Base-by-base conservation (phyloP, 2,888 invertebrate species). In the Encarsia formosa region DNA sequence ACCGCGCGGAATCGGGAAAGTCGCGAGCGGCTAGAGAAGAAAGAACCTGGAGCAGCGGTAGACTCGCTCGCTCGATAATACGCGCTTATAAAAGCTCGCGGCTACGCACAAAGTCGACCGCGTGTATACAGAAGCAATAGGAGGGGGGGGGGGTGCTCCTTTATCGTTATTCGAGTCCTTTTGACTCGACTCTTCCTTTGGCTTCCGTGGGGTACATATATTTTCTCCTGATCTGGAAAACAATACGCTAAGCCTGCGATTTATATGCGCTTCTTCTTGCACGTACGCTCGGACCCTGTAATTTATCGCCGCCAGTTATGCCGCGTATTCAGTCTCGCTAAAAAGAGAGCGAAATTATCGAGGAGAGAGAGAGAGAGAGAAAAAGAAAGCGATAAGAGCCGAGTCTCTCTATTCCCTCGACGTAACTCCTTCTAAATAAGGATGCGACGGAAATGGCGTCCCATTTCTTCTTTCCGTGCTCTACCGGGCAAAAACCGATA, bases 221-320 rank as follows among this genome's bases (percentile, higher is more conserved):
- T 73, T 73, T 70, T 59, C 69, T 70, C 71, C 70, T 68, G 71
- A 73, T 73, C 72, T 71, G 70, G 71, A 71, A 73, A 73, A 73
- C 73, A 73, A 73, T 73, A 73, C 66, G 65, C 66, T 66, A 66
- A 67, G 63, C 65, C n/a, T 63, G 63, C 63, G 66, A 73, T 73
- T 72, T 73, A 72, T 72, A 68, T 68, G 65, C 69, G 65, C 66
- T n/a, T n/a, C n/a, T n/a, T n/a, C n/a, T n/a, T n/a, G n/a, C n/a
- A n/a, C n/a, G n/a, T n/a, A n/a, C n/a, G n/a, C n/a, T n/a, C n/a
- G n/a, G n/a, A n/a, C n/a, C n/a, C n/a, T n/a, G n/a, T n/a, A n/a
- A n/a, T n/a, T n/a, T n/a, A n/a, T n/a, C n/a, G n/a, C n/a, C n/a
- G n/a, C n/a, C n/a, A n/a, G n/a, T n/a, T n/a, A n/a, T n/a, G n/a